These are phyloP conservation scores for Tragelaphus buxtoni DNA, from an alignment of 2,113 vertebrate genomes.

Conservation along the genomic window DNA sequence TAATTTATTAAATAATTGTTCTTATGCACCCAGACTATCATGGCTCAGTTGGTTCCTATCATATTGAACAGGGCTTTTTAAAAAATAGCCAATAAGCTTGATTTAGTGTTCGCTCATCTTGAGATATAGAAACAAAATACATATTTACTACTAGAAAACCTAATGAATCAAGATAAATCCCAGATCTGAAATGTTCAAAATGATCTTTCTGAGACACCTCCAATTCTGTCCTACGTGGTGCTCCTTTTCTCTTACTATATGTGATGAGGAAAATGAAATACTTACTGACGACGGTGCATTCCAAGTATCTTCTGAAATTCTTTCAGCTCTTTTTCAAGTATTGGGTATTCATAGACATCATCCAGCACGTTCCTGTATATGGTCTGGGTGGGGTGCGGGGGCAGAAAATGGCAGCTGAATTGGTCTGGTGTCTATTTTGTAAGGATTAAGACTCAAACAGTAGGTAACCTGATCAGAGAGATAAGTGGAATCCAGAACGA, in stretches of 20 bases:
- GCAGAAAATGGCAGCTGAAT: background rate
- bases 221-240: background rate
- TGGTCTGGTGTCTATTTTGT: background rate
- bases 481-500: background rate
- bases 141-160: background rate
- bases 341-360: constrained; percentile 93
- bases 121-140: background rate
- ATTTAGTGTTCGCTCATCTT: background rate
- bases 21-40: background rate
- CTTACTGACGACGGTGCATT: constrained; percentile 95
- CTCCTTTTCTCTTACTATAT: background rate
- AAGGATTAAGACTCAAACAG: background rate
- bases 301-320: constrained; percentile 94
- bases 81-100: background rate
- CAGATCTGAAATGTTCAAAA: background rate
- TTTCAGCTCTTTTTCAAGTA: constrained; percentile 92
- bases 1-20: background rate
- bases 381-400: constrained; percentile 79
- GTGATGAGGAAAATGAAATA: constrained; percentile 45
- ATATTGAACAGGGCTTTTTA: background rate
- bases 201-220: background rate
- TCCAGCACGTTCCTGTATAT: constrained; percentile 93
- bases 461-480: background rate
- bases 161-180: background rate
- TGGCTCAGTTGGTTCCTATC: background rate